These are phyloP conservation scores for Eunapius fragilis DNA, from an alignment of 37 sponge, comb jelly and placozoan species.

Conservation along the genomic window DNA sequence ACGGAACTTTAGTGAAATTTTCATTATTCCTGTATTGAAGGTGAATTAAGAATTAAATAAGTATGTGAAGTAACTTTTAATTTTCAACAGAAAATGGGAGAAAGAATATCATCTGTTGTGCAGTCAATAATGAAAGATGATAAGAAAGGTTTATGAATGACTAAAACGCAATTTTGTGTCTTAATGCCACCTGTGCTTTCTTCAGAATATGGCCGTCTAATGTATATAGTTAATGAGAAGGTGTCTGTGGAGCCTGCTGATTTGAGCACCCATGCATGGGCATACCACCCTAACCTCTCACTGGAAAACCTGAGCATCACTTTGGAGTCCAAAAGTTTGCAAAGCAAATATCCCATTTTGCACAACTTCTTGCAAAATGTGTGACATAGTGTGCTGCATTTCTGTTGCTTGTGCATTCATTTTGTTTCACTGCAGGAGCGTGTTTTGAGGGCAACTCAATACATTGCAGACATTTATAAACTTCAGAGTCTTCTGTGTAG, in stretches of 20 bases:
- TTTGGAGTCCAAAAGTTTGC: constrained; percentile 28
- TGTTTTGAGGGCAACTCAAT: constrained; percentile 62
- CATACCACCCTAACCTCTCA: constrained; percentile 50
- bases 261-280: constrained; percentile 63
- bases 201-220: constrained; percentile 62
- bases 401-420: no score
- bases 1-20: background rate
- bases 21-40: background rate
- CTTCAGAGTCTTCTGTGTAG: constrained; percentile 64
- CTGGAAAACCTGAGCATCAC: constrained; percentile 53
- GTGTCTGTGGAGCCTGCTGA: background rate
- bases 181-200: background rate
- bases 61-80: background rate
- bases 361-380: constrained; percentile 65
- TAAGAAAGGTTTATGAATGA: constrained; percentile 10
- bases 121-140: constrained; percentile 2
- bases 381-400: background rate
- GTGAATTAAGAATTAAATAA: background rate
- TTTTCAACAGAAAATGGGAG: background rate
- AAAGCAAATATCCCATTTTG: constrained; percentile 51
- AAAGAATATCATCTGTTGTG: background rate
- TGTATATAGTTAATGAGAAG: constrained; percentile 63
- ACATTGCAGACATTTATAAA: constrained; percentile 67
- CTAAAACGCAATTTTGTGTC: no score
- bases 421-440: constrained; percentile 46